Evolutionary conservation across 2,797 vertebrate genomes (phyloP), one percentile per base, ranked within the genome.

Genomic region (Glossophaga mutica): DNA sequence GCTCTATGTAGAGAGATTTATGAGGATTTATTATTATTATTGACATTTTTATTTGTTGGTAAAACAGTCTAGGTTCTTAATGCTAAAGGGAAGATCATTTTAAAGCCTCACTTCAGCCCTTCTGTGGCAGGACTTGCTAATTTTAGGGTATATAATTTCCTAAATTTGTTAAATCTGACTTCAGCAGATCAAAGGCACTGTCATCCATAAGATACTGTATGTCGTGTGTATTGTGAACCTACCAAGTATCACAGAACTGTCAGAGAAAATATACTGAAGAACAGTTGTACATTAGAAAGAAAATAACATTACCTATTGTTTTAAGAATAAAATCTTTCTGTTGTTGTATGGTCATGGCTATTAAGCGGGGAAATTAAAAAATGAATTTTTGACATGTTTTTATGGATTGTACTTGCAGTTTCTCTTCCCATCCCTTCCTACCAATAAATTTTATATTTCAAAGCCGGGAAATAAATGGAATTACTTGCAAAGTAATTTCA

Each of bases 301-400:
- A 85, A 86, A 77, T 39, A 83, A 21, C 24, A 78, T 29, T 67
- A 32, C 16, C 29, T 57, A 19, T 15, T 79, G 37, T 70, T 94
- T 85, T 62, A 88, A 82, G 76, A 76, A 5, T 24, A 55, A n/a
- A 82, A 68, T 89, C 24, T 78, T 91, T 52, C 74, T 79, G 14
- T 65, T 93, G 26, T 34, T 50, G 8, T 94, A 2, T 76, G n/a
- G 9, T 74, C 14, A 3, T 87, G 68, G 2, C 37, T 85, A 67
- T 5, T 67, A 91, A 85, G 4, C 62, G 5, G 44, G 71, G 74
- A 93, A 74, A 39, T 86, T 42, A 55, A 26, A 78, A 78, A 42
- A 59, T 81, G n/a, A 52, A 77, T 73, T 85, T 91, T 62, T 95
- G 91, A 84, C 11, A 50, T 34, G 29, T 71, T 92, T 87, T 91